Conservation (phyloP, 2,113 vertebrate genomes). For the Cyphomyrus discorhynchus region DNA sequence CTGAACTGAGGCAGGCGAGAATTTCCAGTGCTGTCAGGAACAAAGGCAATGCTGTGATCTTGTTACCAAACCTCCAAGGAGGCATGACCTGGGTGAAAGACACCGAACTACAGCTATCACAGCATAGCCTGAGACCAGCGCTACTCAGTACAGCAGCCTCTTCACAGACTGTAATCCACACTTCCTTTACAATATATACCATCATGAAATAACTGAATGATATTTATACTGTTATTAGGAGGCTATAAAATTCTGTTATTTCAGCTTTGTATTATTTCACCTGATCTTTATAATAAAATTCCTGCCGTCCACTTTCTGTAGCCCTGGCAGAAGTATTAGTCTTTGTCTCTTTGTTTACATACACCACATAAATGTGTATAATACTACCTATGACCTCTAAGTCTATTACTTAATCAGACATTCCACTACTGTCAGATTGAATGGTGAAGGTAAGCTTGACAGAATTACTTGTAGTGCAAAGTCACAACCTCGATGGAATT, state of each 20-base stretch:
- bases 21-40: not conserved
- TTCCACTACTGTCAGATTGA: not conserved
- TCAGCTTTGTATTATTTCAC: not conserved
- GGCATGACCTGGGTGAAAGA: not conserved
- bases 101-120: not conserved
- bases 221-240: not conserved
- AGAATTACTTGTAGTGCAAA: constrained; percentile 61
- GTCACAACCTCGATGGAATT: constrained; percentile 56
- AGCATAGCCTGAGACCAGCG: not conserved
- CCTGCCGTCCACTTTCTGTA: not conserved
- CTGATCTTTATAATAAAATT: not conserved
- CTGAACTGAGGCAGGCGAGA: not conserved
- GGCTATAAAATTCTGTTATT: not conserved
- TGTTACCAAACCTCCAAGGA: not conserved
- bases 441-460: constrained; percentile 51
- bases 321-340: not conserved
- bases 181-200: not conserved
- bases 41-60: not conserved
- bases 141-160: not conserved
- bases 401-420: not conserved
- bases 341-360: not conserved
- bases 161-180: not conserved
- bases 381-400: not conserved
- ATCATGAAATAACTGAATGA: not conserved
- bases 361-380: not conserved